Evolutionary conservation across 2,797 vertebrate genomes (phyloP).

Genomic region (Atherinosoma microstoma): DNA sequence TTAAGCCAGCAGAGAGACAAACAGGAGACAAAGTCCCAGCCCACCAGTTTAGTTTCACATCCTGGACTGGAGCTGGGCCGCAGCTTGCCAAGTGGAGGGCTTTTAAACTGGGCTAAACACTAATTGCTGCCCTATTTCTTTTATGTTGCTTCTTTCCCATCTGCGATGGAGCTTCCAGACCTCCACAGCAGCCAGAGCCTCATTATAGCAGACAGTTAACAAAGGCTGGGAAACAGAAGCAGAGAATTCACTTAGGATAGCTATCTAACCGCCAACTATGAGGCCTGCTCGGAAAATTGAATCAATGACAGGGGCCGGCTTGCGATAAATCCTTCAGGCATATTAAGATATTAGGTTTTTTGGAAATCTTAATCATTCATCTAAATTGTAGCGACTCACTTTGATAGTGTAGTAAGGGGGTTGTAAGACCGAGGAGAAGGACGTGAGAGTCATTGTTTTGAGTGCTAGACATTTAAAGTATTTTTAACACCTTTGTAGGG

Average conservation of each 20-base stretch:
- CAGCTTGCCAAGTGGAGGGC: slow-evolving; percentile 84
- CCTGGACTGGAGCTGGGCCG: slow-evolving; percentile 79
- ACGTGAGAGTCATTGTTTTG: slow-evolving; percentile 42
- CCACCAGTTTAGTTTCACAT: slow-evolving; percentile 84
- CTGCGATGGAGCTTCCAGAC: slow-evolving; percentile 83
- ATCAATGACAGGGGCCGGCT: slow-evolving; percentile 80
- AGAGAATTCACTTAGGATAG: slow-evolving; percentile 81
- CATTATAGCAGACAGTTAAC: slow-evolving; percentile 85
- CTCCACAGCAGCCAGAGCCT: slow-evolving; percentile 84
- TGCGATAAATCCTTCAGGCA: slow-evolving; percentile 79
- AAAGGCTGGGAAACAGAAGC: slow-evolving; percentile 85
- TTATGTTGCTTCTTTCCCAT: slow-evolving; percentile 87
- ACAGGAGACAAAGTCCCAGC: slow-evolving; percentile 81
- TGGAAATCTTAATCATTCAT: slow-evolving; percentile 81
- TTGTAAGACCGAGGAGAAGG: slow-evolving; percentile 35
- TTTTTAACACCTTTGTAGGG: slow-evolving; percentile 31
- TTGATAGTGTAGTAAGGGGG: slow-evolving; percentile 63
- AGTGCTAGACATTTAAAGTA: slow-evolving; percentile 14
- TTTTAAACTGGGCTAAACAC: slow-evolving; percentile 86
- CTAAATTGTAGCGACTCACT: slow-evolving; percentile 70
- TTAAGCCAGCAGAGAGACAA: slow-evolving; percentile 83
- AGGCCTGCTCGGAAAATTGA: slow-evolving; percentile 80
- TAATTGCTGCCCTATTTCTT: slow-evolving; percentile 89
- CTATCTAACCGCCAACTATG: slow-evolving; percentile 79
- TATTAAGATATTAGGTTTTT: slow-evolving; percentile 78